Base-by-base conservation (phyloP, 1,140 invertebrate species). In the Acromyrmex echinatior region DNA sequence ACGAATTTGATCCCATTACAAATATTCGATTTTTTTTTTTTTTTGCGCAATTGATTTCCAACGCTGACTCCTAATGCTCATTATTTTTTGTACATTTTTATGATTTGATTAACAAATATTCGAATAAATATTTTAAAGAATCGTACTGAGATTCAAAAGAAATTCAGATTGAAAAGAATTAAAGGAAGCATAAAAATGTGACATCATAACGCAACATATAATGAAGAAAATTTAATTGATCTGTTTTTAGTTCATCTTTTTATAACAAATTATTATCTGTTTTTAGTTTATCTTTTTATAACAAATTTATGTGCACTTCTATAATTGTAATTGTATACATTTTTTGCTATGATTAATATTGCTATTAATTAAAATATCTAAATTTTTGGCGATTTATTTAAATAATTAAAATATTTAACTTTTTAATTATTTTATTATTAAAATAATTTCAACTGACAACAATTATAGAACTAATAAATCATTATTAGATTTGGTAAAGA, bases 101-200 rank as follows among this genome's bases (percentile, higher is more conserved):
- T 6, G 31, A 35, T 73, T 45, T 45, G 39, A 45, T 45, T 45
- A 10, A 60, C 4, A 49, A 49, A 45, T 73, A 73, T 5, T 31
- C 4, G n/a, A 80, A 10, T 3, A 70, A 81, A 81, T 70, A 35
- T 58, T 79, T 31, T 51, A n/a, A 58, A 25, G 10, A 71, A 71
- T 80, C 7, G 2, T 14, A 3, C 35, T 53, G 45, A 53, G 6
- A 21, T 21, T 21, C 21, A 21, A 21, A 21, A 21, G 21, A 21
- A 79, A 53, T 51, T 53, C 39, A 21, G n/a, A 51, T 51, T 49
- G 7, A 66, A 16, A n/a, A 56, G 4, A 49, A 79, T 66, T 21
- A 28, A 49, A 62, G 6, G 14, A 35, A 0, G 31, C 0, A 2
- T 35, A 35, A 35, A 35, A 35, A 35, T 35, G 9, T 78, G 6